Base-by-base conservation (phyloP, 2,888 invertebrate species). In the Prosopocoilus inquinatus region DNA sequence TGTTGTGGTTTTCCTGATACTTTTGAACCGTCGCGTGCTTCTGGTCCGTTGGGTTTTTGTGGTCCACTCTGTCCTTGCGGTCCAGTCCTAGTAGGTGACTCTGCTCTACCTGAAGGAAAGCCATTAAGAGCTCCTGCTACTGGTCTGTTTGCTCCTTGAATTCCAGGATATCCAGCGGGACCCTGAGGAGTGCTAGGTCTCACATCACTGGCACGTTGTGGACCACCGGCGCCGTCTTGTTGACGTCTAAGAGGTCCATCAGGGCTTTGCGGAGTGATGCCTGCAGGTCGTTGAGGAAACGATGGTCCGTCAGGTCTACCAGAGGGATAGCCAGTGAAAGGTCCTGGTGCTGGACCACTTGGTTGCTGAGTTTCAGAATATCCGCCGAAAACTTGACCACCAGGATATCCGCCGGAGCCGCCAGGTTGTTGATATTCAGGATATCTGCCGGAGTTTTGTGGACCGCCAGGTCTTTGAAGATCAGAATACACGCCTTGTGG, bases 251-350 rank as follows among this genome's bases (percentile, higher is more conserved):
- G 33, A 11, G 48, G 13, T 48, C 3, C 16, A 9, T 32, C 15
- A 3, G 15, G 59, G 62, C 64, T 63, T 48, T 48, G 35, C 35
- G 15, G 13, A 48, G 8, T 9, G 9, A 32, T 12, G 11, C 12
- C 60, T 51, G 50, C 43, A 20, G 51, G 63, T 59, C 70, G 68
- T 45, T 63, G 63, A 48, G 70, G 70, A 57, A 68, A 67, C 41
- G 71, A 64, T 50, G 73, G 72, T 34, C 70, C 68, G 57, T 62
- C 58, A 33, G 69, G 64, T 39, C 62, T 55, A 5, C 62, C 58
- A 7, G 59, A 56, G 50, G 52, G 59, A 57, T 59, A 62, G 56
- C 62, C 54, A 45, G 38, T 38, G 1, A 13, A 38, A 38, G 38
- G 4, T 11, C 38, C 38, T 13, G 38, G 8, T 12, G 9, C n/a